These are phyloP conservation scores for Ochropacha duplaris DNA, from an alignment of 2,888 invertebrate species.

Conservation along the genomic window DNA sequence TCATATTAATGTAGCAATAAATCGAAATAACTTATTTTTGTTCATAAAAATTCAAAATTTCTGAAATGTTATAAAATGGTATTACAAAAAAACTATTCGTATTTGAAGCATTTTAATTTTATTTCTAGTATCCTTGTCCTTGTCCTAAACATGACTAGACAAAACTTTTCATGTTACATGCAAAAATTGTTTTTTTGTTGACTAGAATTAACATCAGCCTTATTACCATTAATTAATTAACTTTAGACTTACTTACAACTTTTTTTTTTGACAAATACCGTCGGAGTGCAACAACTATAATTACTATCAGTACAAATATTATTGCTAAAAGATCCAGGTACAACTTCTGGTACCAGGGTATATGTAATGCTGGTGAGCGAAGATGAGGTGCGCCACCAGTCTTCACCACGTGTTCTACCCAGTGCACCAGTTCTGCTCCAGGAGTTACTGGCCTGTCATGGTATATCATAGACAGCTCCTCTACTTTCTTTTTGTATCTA, in stretches of 20 bases:
- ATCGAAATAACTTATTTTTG: too few relatives aligned
- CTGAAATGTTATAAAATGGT: too few relatives aligned
- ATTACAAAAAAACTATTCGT: too few relatives aligned
- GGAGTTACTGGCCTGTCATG: constrained; percentile 78
- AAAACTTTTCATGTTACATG: too few relatives aligned
- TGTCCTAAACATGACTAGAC: too few relatives aligned
- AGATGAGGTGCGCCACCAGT: constrained; percentile 82
- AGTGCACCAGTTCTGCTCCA: constrained; percentile 84
- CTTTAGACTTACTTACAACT: neutral
- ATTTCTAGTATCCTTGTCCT: too few relatives aligned
- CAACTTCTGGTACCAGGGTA: constrained; percentile 59
- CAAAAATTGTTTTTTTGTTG: too few relatives aligned
- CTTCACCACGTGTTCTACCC: constrained; percentile 86
- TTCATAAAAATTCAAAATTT: too few relatives aligned
- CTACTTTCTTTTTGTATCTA: constrained; percentile 42
- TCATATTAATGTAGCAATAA: too few relatives aligned
- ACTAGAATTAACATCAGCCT: neutral
- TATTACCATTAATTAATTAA: neutral
- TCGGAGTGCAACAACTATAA: neutral
- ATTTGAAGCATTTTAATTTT: too few relatives aligned
- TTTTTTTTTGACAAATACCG: neutral
- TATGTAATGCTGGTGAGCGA: constrained; percentile 45
- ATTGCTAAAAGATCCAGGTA: constrained; percentile 45
- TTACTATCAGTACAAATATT: constrained; percentile 8
- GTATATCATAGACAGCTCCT: constrained; percentile 47